Conservation (phyloP, 2,888 invertebrate genomes). For the Tribolium freemani region DNA sequence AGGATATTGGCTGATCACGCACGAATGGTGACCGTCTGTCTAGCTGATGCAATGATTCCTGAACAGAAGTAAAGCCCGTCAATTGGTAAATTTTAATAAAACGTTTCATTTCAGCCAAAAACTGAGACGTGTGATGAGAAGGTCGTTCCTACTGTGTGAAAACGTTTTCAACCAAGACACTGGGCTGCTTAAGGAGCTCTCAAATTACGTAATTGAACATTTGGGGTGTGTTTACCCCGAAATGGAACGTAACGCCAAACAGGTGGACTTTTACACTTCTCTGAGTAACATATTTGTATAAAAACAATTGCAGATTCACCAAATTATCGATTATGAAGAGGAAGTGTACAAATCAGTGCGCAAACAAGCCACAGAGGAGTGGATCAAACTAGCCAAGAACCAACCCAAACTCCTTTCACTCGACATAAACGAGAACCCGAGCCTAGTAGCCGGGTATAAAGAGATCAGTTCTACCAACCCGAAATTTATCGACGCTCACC, state of each 20-base stretch:
- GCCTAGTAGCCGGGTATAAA: slow-evolving; percentile 79
- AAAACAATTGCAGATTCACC: slow-evolving; percentile 68
- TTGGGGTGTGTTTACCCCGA: slow-evolving; percentile 84
- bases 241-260: slow-evolving; percentile 74
- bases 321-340: slow-evolving; percentile 80
- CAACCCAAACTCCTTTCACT: slow-evolving; percentile 75
- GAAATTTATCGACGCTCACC: slow-evolving; percentile 73
- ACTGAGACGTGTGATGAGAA: slow-evolving; percentile 76
- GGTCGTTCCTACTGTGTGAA: slow-evolving; percentile 73
- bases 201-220: slow-evolving; percentile 77
- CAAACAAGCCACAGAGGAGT: slow-evolving; percentile 72
- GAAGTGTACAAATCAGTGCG: slow-evolving; percentile 75
- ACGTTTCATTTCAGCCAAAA: slow-evolving; percentile 73
- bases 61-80: slow-evolving; percentile 78
- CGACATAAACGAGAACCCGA: slow-evolving; percentile 76
- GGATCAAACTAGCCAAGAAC: slow-evolving; percentile 72
- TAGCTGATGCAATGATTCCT: slow-evolving; percentile 91
- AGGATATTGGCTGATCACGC: slow-evolving; percentile 92
- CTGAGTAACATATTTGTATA: background rate
- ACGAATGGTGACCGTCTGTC: slow-evolving; percentile 87
- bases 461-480: slow-evolving; percentile 72
- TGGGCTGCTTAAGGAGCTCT: slow-evolving; percentile 75
- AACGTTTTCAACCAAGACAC: slow-evolving; percentile 71
- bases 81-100: background rate
- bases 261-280: slow-evolving; percentile 63